phyloP scores from a whole-genome alignment of 2,113 vertebrate genomes.

The Stictonetta naevosa region DNA sequence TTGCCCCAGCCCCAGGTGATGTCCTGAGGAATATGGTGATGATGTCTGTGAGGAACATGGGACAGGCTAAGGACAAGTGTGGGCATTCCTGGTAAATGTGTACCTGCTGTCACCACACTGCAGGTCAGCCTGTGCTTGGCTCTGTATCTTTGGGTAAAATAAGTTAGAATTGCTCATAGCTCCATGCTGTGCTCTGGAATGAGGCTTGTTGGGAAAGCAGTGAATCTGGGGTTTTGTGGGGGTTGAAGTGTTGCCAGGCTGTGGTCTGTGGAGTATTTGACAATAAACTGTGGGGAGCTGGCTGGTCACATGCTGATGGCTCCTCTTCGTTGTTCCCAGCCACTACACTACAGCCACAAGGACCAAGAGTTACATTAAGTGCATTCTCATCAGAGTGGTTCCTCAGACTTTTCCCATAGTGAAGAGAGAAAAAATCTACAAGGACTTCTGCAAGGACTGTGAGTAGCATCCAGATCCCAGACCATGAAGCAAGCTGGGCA shows the following conservation, averaged over 20 bases:
- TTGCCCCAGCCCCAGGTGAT: neutral
- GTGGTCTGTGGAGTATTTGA: neutral
- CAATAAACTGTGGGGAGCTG: neutral
- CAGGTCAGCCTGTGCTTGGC: accelerated
- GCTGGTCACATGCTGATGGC: neutral
- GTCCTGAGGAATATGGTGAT: neutral
- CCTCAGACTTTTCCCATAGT: neutral
- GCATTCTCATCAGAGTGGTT: neutral
- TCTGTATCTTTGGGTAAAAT: neutral
- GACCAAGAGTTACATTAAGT: neutral
- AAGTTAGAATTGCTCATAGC: neutral
- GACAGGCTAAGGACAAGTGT: neutral
- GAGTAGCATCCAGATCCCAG: neutral
- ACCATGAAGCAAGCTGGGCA: neutral
- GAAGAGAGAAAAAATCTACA: neutral
- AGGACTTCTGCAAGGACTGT: neutral
- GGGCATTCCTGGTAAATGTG: neutral
- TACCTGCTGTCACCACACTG: neutral
- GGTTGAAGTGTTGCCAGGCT: neutral
- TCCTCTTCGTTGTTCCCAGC: neutral
- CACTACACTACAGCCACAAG: neutral
- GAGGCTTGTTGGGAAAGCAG: neutral
- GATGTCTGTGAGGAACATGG: neutral
- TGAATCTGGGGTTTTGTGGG: neutral
- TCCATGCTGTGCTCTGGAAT: neutral